Percentiles rank a stretch among this genome's conserved stretches.
Conservation (phyloP, 2,797 vertebrate genomes). For the Amniataba percoides region DNA sequence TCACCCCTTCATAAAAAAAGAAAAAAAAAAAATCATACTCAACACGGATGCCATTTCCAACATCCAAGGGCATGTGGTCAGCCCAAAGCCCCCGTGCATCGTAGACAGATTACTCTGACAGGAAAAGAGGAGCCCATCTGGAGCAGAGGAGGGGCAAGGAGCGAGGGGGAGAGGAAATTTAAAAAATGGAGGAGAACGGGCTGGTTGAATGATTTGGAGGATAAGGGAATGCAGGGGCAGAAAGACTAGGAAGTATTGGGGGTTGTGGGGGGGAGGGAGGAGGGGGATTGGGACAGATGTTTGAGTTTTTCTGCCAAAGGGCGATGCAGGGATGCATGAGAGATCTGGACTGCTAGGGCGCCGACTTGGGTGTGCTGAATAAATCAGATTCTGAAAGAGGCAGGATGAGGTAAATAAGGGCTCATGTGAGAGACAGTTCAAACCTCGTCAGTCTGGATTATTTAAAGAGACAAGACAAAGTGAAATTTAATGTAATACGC, state of each 20-base stretch:
- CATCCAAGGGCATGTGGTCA: slow-evolving; percentile 70
- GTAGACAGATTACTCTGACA: slow-evolving; percentile 55
- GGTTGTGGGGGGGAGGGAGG: neutral
- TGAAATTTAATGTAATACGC: slow-evolving; percentile 12
- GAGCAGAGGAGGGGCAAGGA: slow-evolving; percentile 45
- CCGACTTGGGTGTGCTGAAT: slow-evolving; percentile 18
- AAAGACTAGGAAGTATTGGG: slow-evolving; percentile 27
- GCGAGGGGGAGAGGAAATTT: slow-evolving; percentile 29
- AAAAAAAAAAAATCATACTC: slow-evolving; percentile 30
- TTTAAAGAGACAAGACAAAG: slow-evolving; percentile 12
- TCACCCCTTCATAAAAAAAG: slow-evolving; percentile 54
- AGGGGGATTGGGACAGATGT: slow-evolving; percentile 54
- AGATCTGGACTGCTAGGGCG: slow-evolving; percentile 11
- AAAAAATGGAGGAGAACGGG: slow-evolving; percentile 64
- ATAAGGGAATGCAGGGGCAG: slow-evolving; percentile 34
- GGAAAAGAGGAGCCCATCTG: slow-evolving; percentile 68
- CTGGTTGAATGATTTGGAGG: slow-evolving; percentile 43
- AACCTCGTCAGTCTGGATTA: slow-evolving; percentile 7
- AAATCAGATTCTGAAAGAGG: slow-evolving; percentile 37
- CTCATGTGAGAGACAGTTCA: slow-evolving; percentile 13
- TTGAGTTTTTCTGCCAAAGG: slow-evolving; percentile 49
- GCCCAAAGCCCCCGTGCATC: slow-evolving; percentile 59
- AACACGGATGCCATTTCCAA: slow-evolving; percentile 58
- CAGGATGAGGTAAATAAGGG: slow-evolving; percentile 7
- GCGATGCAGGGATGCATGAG: slow-evolving; percentile 37